Evolutionary conservation across 2,797 vertebrate species (phyloP), one percentile per base, ranked within the genome.

Genomic region (Macropodus opercularis): DNA sequence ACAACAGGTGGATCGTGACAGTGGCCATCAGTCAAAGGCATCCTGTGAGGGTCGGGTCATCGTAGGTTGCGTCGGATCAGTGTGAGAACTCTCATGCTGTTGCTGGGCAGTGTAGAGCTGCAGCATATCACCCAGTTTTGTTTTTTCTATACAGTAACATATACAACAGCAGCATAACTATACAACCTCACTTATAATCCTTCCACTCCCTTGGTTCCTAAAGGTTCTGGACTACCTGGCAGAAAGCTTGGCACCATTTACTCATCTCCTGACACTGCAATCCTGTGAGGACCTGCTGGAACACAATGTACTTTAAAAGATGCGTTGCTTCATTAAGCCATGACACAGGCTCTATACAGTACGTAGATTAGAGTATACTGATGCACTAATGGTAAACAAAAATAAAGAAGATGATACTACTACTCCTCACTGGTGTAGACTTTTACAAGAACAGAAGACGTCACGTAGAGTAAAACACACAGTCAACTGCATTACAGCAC

Each of bases 261-360:
- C 39, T 55, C 27, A 46, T 61, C 62, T 68, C 40, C 72, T 70
- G 70, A 77, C 55, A 13, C 7, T 57, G 73, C 69, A 57, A 41
- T 73, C 38, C 50, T 58, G 47, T 47, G 18, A 42, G 49, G 29
- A 41, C 35, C 54, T 26, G 57, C 35, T n/a, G 21, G 77, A 71
- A 87, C 79, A 76, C 12, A 2, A 22, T 77, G 81, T 80, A 71
- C 77, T 60, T 65, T 59, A 47, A 53, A 46, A 53, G n/a, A 54
- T 18, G 35, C 3, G 27, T 29, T 52, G 55, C 35, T 54, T 21
- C 42, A 50, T 50, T 14, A 54, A 56, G 34, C 24, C 40, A 32
- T n/a, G 21, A 31, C 10, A 22, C 8, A 24, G 27, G 6, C 48
- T 43, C 5, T n/a, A 35, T 6, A 41, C 23, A 51, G n/a, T n/a